These are phyloP conservation scores for Apotomis turbidana DNA, from an alignment of 2,888 invertebrate genomes.

Conservation along the genomic window DNA sequence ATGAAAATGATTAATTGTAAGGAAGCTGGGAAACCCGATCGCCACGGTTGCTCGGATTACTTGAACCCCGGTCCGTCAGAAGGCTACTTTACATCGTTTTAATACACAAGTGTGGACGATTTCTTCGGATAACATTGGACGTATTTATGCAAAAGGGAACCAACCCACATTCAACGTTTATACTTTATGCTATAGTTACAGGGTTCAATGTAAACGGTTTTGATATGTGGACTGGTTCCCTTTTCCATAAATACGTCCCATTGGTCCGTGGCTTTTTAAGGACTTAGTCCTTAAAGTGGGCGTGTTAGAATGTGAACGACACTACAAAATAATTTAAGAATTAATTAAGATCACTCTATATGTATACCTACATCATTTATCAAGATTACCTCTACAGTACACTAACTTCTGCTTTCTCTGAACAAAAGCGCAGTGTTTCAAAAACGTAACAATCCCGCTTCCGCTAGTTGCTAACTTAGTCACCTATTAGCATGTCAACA, in stretches of 20 bases:
- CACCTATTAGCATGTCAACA: slow-evolving; percentile 50
- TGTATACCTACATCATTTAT: not conserved
- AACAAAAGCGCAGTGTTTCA: not conserved
- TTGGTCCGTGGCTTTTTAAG: too few relatives aligned
- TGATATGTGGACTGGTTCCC: too few relatives aligned
- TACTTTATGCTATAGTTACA: too few relatives aligned
- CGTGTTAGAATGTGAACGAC: too few relatives aligned
- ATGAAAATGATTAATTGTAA: slow-evolving; percentile 14
- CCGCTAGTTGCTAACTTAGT: slow-evolving; percentile 13
- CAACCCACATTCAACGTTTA: too few relatives aligned
- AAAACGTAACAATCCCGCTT: slow-evolving; percentile 18
- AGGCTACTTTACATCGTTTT: not conserved
- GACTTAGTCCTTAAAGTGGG: too few relatives aligned
- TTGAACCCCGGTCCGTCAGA: not conserved
- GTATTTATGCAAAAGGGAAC: too few relatives aligned
- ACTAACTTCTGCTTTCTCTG: not conserved
- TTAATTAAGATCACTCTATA: too few relatives aligned
- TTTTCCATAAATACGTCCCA: too few relatives aligned
- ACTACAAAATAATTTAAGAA: too few relatives aligned
- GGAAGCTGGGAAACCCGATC: slow-evolving; percentile 29
- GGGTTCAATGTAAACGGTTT: too few relatives aligned
- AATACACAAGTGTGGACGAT: not conserved
- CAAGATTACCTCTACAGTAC: not conserved
- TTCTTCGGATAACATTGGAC: not conserved
- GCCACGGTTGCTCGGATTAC: slow-evolving; percentile 18